phyloP scores from a whole-genome alignment of 2,113 vertebrate genomes.

The Motacilla alba region DNA sequence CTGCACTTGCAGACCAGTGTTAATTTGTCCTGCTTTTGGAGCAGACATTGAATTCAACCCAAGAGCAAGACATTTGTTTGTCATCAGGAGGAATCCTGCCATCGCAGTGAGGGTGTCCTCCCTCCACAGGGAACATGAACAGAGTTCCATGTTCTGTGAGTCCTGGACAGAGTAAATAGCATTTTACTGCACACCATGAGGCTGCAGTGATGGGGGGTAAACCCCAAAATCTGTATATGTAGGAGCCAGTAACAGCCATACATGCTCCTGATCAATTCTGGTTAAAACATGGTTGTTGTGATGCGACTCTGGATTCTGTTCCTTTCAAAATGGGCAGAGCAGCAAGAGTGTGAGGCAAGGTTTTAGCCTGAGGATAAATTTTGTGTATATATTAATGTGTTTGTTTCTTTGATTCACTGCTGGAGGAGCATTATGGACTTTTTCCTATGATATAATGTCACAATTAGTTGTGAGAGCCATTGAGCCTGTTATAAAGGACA shows the following conservation, averaged over 20 bases:
- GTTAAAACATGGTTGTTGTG: background rate
- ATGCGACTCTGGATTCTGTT: background rate
- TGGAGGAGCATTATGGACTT: background rate
- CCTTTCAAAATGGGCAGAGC: background rate
- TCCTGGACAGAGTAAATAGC: background rate
- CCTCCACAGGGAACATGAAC: background rate
- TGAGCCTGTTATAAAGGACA: background rate
- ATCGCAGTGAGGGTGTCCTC: background rate
- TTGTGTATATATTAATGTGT: background rate
- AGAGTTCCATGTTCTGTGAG: background rate
- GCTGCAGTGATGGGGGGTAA: background rate
- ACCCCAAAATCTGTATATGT: background rate
- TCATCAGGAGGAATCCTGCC: background rate
- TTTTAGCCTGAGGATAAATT: background rate
- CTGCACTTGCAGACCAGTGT: background rate
- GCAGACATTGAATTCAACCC: background rate
- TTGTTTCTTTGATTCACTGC: background rate
- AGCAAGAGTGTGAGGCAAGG: background rate
- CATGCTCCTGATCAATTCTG: background rate
- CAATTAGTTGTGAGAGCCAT: background rate
- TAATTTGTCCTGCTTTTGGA: conserved; percentile 68
- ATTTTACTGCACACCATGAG: background rate
- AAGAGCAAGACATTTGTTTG: background rate
- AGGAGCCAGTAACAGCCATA: background rate
- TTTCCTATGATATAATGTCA: background rate